Percentiles rank a stretch among this genome's conserved stretches.
Evolutionary conservation across 1,140 invertebrate genomes (phyloP).

Genomic region (Aporrectodea caliginosa): DNA sequence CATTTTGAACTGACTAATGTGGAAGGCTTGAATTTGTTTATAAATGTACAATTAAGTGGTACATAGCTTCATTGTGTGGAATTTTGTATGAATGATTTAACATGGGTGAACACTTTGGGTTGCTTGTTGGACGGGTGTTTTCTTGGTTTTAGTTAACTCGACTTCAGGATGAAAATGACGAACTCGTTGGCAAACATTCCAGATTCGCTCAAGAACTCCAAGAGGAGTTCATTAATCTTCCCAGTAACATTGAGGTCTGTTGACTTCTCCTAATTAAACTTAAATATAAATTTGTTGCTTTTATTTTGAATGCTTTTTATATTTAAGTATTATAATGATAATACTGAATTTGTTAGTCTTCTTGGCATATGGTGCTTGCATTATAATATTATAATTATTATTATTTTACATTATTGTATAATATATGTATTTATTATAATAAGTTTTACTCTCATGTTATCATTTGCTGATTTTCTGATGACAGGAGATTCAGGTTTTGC

Average conservation of each 20-base stretch:
- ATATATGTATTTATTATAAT: too few species aligned
- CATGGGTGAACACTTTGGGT: neutral
- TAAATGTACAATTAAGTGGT: neutral
- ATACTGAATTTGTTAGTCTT: too few species aligned
- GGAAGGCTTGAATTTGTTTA: neutral
- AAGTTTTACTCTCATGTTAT: too few species aligned
- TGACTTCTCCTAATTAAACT: too few species aligned
- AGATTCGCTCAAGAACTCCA: slow-evolving; percentile 80
- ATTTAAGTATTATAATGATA: too few species aligned
- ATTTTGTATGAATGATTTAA: neutral
- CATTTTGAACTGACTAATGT: neutral
- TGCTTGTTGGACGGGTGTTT: neutral
- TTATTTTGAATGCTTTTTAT: too few species aligned
- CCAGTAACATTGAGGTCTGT: slow-evolving; percentile 77
- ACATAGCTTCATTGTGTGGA: neutral
- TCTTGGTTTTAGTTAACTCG: slow-evolving; percentile 47
- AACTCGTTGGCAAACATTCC: slow-evolving; percentile 79
- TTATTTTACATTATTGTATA: too few species aligned
- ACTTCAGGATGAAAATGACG: slow-evolving; percentile 68
- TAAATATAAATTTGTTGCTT: too few species aligned
- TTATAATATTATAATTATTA: too few species aligned
- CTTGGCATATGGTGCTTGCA: too few species aligned
- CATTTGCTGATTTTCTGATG: slow-evolving; percentile 21
- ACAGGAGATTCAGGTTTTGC: slow-evolving; percentile 80
- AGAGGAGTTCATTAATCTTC: slow-evolving; percentile 88